Conservation (phyloP, 2,113 vertebrate genomes). For the Neotoma lepida region DNA sequence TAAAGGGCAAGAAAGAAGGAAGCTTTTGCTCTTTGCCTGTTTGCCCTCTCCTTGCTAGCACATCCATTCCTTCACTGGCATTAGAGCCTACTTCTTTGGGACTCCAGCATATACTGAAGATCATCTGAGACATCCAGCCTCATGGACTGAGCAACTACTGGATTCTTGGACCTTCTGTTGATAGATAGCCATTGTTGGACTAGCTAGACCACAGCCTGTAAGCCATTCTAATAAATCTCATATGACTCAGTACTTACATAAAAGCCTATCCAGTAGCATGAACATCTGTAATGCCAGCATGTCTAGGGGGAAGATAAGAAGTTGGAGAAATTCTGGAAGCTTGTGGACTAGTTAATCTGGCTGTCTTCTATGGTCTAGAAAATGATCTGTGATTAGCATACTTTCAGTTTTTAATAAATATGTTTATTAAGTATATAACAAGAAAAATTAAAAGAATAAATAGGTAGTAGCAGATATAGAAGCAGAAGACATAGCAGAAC, state of each 20-base stretch:
- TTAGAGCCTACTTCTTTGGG: not conserved
- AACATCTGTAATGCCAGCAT: not conserved
- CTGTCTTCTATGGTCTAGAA: not conserved
- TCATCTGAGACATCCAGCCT: not conserved
- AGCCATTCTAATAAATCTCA: too few species aligned
- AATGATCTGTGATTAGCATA: not conserved
- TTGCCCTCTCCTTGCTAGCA: not conserved
- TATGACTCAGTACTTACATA: too few species aligned
- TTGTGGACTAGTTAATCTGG: not conserved
- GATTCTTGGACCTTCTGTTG: not conserved
- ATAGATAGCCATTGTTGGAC: not conserved
- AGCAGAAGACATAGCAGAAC: not conserved
- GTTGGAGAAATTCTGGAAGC: not conserved
- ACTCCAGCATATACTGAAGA: not conserved
- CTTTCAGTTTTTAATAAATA: not conserved
- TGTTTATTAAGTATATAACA: not conserved
- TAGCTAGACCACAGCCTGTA: not conserved
- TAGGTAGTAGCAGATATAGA: not conserved
- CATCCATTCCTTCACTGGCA: not conserved
- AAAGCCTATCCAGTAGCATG: not conserved
- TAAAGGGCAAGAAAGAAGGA: not conserved
- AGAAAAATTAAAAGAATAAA: not conserved
- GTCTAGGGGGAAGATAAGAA: not conserved
- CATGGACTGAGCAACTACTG: not conserved
- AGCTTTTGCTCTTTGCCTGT: too few species aligned